Percentiles rank a stretch among this genome's conserved stretches.
Evolutionary conservation across 2,113 vertebrate genomes (phyloP).

Genomic region (Hemichromis elongatus): DNA sequence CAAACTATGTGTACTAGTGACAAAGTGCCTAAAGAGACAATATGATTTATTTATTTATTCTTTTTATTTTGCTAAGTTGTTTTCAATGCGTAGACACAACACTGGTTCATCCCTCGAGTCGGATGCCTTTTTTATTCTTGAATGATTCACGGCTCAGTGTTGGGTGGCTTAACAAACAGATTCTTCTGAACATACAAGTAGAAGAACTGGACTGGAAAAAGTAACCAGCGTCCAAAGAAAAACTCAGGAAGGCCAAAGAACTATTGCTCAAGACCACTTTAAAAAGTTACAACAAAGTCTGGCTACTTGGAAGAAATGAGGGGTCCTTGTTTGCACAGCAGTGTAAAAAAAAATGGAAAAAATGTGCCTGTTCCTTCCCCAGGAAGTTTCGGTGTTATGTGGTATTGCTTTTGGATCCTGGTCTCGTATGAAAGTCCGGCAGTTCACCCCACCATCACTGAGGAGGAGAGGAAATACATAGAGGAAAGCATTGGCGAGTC

Average conservation of each 20-base stretch:
- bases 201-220: not conserved
- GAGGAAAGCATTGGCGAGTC: conserved; percentile 95
- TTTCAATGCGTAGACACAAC: not conserved
- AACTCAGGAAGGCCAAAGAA: not conserved
- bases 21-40: no score
- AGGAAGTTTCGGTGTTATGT: conserved; percentile 92
- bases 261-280: not conserved
- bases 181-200: not conserved
- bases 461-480: conserved; percentile 92
- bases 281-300: not conserved
- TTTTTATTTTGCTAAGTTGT: no score
- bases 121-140: not conserved
- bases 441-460: conserved; percentile 91
- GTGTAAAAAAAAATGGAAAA: not conserved
- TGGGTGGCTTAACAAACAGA: not conserved
- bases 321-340: not conserved
- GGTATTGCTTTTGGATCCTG: conserved; percentile 98
- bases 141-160: not conserved
- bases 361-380: not conserved
- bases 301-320: not conserved
- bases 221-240: not conserved
- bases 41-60: no score
- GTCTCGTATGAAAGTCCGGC: conserved; percentile 97
- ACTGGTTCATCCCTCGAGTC: not conserved
- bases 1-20: not conserved